phyloP scores from a whole-genome alignment of 2,797 vertebrate species.

The Emydoidea blandingii region DNA sequence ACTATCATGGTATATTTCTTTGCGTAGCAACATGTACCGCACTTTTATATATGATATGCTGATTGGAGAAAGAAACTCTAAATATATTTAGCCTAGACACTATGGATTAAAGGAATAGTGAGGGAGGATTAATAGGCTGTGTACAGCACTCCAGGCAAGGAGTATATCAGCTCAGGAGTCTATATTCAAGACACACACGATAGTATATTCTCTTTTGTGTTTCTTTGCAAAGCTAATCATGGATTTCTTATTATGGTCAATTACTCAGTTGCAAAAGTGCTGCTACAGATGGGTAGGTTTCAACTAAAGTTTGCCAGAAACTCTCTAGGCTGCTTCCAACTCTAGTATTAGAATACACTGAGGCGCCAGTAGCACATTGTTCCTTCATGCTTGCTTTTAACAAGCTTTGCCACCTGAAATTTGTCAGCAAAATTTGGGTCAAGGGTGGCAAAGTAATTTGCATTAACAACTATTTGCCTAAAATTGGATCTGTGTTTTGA shows the following conservation, averaged over 20 bases:
- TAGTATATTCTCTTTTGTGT: background rate
- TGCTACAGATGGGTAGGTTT: conserved; percentile 62
- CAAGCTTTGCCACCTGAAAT: conserved; percentile 66
- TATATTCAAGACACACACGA: background rate
- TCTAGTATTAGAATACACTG: conserved; percentile 40
- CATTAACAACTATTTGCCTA: conserved; percentile 9
- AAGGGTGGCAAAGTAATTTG: conserved; percentile 53
- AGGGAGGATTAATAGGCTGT: background rate
- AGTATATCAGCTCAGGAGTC: background rate
- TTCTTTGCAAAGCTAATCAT: conserved; percentile 21
- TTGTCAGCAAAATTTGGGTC: conserved; percentile 57
- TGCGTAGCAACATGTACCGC: background rate
- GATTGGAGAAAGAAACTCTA: background rate
- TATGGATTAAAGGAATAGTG: background rate
- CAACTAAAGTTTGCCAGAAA: conserved; percentile 65
- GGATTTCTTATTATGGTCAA: conserved; percentile 44
- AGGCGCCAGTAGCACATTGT: conserved; percentile 38
- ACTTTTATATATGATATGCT: background rate
- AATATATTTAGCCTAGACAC: background rate
- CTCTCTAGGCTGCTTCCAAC: conserved; percentile 65
- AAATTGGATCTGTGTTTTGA: background rate
- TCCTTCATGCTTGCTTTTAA: conserved; percentile 68
- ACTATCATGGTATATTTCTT: background rate
- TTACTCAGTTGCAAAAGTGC: conserved; percentile 56
- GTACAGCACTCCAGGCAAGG: background rate